A percentile compares a stretch with the other conserved stretches of the same genome.
These are phyloP conservation scores for Cyrtonyx montezumae DNA, from an alignment of 2,113 vertebrate genomes.

Conservation along the genomic window DNA sequence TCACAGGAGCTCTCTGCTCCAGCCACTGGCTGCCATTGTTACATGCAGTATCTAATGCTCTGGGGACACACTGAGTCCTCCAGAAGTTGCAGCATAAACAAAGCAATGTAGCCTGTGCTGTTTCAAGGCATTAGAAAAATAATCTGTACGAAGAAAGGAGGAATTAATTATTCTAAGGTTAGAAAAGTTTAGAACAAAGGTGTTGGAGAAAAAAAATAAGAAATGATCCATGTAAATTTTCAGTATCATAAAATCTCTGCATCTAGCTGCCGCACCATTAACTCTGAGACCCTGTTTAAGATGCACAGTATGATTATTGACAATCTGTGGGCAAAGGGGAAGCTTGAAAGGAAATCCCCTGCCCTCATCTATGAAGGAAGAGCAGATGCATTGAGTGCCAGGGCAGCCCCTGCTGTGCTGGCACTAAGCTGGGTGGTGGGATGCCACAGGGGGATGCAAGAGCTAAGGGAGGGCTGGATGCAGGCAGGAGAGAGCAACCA, in stretches of 20 bases:
- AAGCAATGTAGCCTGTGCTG: not conserved
- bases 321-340: not conserved
- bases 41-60: accelerated
- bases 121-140: not conserved
- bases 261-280: not conserved
- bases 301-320: not conserved
- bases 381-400: not conserved
- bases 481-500: not conserved
- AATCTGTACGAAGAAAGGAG: not conserved
- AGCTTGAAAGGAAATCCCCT: not conserved
- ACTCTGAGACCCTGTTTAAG: not conserved
- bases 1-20: not conserved
- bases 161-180: not conserved
- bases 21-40: not conserved
- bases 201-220: not conserved
- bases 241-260: not conserved
- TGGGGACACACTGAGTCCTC: accelerated
- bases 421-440: not conserved
- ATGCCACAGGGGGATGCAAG: not conserved
- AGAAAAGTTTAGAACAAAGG: not conserved
- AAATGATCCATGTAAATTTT: not conserved
- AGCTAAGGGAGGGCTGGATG: not conserved
- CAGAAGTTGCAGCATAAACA: not conserved
- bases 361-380: not conserved
- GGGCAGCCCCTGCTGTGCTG: not conserved